Evolutionary conservation across 2,797 vertebrate species (phyloP).

Genomic region (Argyrosomus regius): DNA sequence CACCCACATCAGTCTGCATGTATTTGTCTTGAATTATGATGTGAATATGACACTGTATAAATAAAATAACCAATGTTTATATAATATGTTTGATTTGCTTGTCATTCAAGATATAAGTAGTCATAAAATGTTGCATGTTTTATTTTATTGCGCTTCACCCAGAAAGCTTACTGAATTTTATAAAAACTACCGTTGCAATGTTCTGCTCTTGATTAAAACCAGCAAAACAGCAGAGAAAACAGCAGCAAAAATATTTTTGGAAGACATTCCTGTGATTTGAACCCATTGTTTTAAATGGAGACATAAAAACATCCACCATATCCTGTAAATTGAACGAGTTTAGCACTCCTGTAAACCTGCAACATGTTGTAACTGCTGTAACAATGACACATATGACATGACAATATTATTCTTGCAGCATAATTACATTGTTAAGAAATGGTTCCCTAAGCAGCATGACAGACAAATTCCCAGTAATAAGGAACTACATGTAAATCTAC

Average conservation of each 20-base stretch:
- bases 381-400: background rate
- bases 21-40: conserved; percentile 64
- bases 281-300: background rate
- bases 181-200: conserved; percentile 5
- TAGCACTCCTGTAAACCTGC: conserved; percentile 1
- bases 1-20: conserved; percentile 59
- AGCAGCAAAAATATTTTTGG: background rate
- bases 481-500: background rate
- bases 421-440: background rate
- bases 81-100: conserved; percentile 36
- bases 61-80: conserved; percentile 72
- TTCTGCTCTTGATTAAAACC: conserved; percentile 23
- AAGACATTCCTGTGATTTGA: conserved; percentile 7
- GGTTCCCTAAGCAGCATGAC: background rate
- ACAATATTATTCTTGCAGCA: conserved; percentile 11
- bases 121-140: background rate
- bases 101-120: conserved; percentile 3
- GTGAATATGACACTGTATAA: conserved; percentile 69
- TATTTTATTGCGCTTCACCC: conserved; percentile 9
- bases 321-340: conserved; percentile 1
- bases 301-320: conserved; percentile 11
- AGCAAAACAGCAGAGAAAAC: background rate
- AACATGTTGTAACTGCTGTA: background rate
- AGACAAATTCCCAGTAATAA: background rate
- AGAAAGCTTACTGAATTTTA: conserved; percentile 11